These are phyloP conservation scores for Zaprionus lineosus DNA, from an alignment of 2,888 invertebrate species.

Conservation along the genomic window DNA sequence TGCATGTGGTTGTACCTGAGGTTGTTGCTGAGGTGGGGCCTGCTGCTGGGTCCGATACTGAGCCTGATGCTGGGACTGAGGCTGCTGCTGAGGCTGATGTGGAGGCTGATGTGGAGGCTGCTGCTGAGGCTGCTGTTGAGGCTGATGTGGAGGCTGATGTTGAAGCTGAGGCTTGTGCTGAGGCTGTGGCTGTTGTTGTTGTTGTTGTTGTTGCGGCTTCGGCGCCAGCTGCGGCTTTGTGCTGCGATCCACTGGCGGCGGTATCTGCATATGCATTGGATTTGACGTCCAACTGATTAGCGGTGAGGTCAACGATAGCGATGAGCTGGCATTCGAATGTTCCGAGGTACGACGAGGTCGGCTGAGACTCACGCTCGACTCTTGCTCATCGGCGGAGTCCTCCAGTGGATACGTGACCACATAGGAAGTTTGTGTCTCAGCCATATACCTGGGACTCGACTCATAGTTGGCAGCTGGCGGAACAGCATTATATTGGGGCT, in stretches of 20 bases:
- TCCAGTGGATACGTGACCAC: conserved; percentile 78
- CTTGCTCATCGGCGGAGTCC: conserved; percentile 69
- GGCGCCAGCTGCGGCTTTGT: conserved; percentile 53
- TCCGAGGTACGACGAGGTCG: conserved; percentile 68
- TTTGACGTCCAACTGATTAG: conserved; percentile 77
- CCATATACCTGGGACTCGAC: conserved; percentile 40
- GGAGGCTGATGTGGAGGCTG: neutral
- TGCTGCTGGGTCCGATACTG: neutral
- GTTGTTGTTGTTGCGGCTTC: conserved; percentile 37
- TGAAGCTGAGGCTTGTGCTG: neutral
- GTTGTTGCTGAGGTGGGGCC: neutral
- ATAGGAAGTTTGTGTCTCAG: conserved; percentile 67
- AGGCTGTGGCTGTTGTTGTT: neutral
- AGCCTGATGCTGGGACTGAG: neutral
- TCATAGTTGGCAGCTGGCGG: neutral
- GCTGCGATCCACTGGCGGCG: conserved; percentile 56
- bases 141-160: conserved; percentile 9
- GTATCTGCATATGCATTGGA: conserved; percentile 57
- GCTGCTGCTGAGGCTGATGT: neutral
- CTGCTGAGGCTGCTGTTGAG: neutral
- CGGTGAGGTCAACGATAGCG: conserved; percentile 56
- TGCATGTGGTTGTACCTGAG: conserved; percentile 7
- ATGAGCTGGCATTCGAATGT: conserved; percentile 68
- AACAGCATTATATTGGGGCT: conserved; percentile 63
- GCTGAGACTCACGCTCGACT: conserved; percentile 32